Percentiles rank a stretch among this genome's conserved stretches.
These are phyloP conservation scores for Apeira syringaria DNA, from an alignment of 2,888 invertebrate genomes.

Conservation along the genomic window DNA sequence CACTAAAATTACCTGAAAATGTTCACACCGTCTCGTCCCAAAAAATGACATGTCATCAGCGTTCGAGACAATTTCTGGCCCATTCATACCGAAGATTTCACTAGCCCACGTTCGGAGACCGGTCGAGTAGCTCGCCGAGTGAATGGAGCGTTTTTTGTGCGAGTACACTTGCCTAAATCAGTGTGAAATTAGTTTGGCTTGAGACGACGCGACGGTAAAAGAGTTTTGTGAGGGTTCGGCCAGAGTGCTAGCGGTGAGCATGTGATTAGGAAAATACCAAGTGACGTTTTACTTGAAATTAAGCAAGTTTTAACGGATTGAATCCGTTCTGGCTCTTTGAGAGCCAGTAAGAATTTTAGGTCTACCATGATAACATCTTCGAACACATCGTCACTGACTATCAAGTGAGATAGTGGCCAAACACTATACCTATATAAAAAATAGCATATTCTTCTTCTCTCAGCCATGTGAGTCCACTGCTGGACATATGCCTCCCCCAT, in stretches of 20 bases:
- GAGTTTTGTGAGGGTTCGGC: conserved; percentile 44
- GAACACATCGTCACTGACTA: too few species aligned
- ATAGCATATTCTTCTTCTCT: too few species aligned
- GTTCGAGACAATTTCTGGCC: conserved; percentile 28
- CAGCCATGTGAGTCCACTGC: too few species aligned
- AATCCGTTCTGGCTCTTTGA: too few species aligned
- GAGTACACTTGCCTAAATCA: conserved; percentile 78
- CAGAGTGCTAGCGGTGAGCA: conserved; percentile 33
- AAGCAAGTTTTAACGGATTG: too few species aligned
- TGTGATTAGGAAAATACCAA: too few species aligned
- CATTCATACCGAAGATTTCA: conserved; percentile 52
- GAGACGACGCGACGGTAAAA: conserved; percentile 42
- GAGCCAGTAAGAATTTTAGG: too few species aligned
- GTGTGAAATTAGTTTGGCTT: conserved; percentile 76
- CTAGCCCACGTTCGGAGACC: conserved; percentile 37
- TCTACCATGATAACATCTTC: too few species aligned
- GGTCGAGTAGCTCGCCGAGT: conserved; percentile 48
- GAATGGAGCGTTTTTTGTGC: conserved; percentile 74
- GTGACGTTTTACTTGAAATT: too few species aligned
- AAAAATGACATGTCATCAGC: conserved; percentile 27
- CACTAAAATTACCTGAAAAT: conserved; percentile 8
- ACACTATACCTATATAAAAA: too few species aligned
- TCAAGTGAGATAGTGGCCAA: too few species aligned
- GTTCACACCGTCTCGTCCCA: conserved; percentile 31
- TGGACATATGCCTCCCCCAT: too few species aligned